Conservation (phyloP, 2,888 invertebrate genomes). For the Serrognathus titanus region DNA sequence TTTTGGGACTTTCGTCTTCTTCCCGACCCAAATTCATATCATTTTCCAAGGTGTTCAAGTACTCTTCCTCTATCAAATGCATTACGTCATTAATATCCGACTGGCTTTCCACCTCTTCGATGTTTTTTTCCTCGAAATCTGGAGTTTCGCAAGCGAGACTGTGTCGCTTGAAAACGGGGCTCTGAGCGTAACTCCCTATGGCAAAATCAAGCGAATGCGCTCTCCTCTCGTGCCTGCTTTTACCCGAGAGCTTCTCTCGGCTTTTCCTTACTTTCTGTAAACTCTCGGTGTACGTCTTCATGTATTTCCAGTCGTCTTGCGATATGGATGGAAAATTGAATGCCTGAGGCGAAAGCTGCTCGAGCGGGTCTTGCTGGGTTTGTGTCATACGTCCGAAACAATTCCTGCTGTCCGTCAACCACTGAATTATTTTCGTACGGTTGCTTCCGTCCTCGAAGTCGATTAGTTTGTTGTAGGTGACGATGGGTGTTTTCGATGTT, state of each 20-base stretch:
- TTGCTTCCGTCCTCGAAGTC: constrained; percentile 27
- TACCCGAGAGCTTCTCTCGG: background rate
- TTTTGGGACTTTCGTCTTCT: background rate
- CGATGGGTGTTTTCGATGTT: background rate
- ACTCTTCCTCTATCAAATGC: constrained; percentile 37
- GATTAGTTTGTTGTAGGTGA: constrained; percentile 16
- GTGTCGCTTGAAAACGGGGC: constrained; percentile 19
- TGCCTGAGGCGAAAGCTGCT: background rate
- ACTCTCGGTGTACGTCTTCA: background rate
- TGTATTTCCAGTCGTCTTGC: constrained; percentile 10
- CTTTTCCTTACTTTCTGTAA: background rate
- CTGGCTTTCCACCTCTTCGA: constrained; percentile 31
- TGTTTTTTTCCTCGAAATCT: constrained; percentile 23
- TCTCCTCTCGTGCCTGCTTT: background rate
- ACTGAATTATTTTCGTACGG: constrained; percentile 26
- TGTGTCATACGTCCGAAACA: constrained; percentile 31
- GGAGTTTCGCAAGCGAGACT: constrained; percentile 21
- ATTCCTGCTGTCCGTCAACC: constrained; percentile 34
- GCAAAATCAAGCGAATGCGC: constrained; percentile 15
- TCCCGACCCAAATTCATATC: constrained; percentile 2
- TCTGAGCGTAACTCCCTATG: background rate
- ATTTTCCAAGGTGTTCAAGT: constrained; percentile 27
- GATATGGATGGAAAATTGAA: constrained; percentile 26
- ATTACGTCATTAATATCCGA: constrained; percentile 29
- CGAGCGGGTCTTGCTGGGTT: constrained; percentile 25